Evolutionary conservation across 2,113 vertebrate genomes (phyloP).

Genomic region (Genyomyrus donnyi): DNA sequence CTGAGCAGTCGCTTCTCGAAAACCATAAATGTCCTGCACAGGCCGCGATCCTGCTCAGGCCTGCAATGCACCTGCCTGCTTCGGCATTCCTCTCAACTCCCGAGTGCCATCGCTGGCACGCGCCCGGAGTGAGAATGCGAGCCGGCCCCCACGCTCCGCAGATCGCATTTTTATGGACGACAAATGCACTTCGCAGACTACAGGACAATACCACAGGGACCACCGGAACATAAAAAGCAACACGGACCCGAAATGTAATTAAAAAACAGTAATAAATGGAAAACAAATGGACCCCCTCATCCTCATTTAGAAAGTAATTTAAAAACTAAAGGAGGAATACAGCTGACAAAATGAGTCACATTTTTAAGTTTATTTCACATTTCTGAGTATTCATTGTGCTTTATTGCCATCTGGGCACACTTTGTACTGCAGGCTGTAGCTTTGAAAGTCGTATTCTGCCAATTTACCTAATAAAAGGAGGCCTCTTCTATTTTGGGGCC

Average conservation of each 20-base stretch:
- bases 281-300: background rate
- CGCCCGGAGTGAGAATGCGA: background rate
- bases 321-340: background rate
- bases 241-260: background rate
- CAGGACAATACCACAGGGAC: background rate
- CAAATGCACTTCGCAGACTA: background rate
- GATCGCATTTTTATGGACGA: background rate
- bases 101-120: background rate
- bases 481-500: slow-evolving; percentile 30
- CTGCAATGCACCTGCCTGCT: slow-evolving; percentile 34
- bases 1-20: slow-evolving; percentile 25
- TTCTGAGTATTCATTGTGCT: slow-evolving; percentile 11
- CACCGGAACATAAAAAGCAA: too few species aligned
- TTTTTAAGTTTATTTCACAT: background rate
- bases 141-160: background rate
- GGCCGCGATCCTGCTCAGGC: slow-evolving; percentile 13
- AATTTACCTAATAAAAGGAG: slow-evolving; percentile 47
- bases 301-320: background rate
- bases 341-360: background rate
- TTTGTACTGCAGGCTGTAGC: slow-evolving; percentile 14
- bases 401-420: slow-evolving; percentile 36
- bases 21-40: slow-evolving; percentile 23
- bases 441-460: slow-evolving; percentile 21
- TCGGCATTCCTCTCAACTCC: background rate
- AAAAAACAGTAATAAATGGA: background rate